These are phyloP conservation scores for Nephila pilipes DNA, from an alignment of 1,140 invertebrate species.

Conservation along the genomic window DNA sequence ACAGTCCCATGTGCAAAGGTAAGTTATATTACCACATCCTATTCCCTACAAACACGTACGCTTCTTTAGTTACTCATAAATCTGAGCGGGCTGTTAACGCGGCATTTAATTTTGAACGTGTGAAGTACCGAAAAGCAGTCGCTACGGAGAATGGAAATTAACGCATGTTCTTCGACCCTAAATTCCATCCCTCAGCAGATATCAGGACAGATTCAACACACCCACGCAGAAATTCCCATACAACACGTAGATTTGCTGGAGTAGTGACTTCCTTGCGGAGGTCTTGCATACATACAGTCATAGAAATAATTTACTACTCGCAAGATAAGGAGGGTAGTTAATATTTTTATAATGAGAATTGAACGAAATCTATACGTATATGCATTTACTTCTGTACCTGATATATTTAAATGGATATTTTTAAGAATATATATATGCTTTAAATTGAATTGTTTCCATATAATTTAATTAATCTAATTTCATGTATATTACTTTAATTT, in stretches of 20 bases:
- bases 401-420: background rate
- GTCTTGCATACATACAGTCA: too few species aligned
- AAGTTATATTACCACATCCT: background rate
- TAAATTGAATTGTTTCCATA: too few species aligned
- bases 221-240: background rate
- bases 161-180: background rate
- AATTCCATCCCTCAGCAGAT: slow-evolving; percentile 7
- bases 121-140: background rate
- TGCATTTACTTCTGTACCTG: background rate
- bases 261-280: too few species aligned
- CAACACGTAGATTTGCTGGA: background rate
- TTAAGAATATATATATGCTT: too few species aligned
- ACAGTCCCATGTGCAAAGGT: background rate
- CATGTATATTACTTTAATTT: too few species aligned
- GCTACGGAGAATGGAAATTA: background rate
- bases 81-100: background rate
- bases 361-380: too few species aligned
- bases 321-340: too few species aligned
- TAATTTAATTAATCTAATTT: too few species aligned
- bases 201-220: background rate
- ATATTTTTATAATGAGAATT: too few species aligned
- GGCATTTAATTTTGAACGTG: slow-evolving; percentile 15
- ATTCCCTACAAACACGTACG: background rate
- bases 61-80: background rate
- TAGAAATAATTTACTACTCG: too few species aligned